Base-by-base conservation (phyloP, 2,888 invertebrate species). In the Macroteleia sp. region DNA sequence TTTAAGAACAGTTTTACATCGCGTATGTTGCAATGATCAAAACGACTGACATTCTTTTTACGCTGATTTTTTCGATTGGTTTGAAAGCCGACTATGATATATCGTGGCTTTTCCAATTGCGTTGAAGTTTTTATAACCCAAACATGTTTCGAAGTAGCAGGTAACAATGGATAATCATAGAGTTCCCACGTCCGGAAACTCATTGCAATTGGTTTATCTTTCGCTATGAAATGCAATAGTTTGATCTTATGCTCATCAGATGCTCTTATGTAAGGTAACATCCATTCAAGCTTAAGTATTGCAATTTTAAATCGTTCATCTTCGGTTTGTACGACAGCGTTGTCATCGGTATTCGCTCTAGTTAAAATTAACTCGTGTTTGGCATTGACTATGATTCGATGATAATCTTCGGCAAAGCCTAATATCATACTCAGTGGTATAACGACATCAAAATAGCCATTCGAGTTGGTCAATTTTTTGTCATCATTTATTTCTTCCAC, bases 71-170 rank as follows among this genome's bases (percentile, higher is more conserved):
- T 90, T 77, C 85, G 79, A 57, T 86, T 79, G 12, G 88, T 91
- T 85, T 91, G 91, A 56, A 91, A 86, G 12, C 83, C 89, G 2
- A 36, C 12, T 19, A 52, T 34, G 36, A 52, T 36, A 14, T 14
- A 52, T 10, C 54, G 54, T 39, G 39, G 90, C 81, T 89, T 90
- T 82, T 91, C 90, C 36, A 90, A 69, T 62, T 85, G 85, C 17
- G 81, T 82, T 8, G 86, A 75, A 17, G 89, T 89, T 74, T 82
- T 80, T 25, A 82, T 84, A 76, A 70, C 86, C 84, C 69, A 87
- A 89, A 14, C 41, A 70, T 88, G 83, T 77, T 88, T 84, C 50
- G 67, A 77, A 14, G 87, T 85, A 61, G 74, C 76, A 5, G 87
- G 90, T 4, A 52, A 8, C 12, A 36, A 52, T 1, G 52, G 52